phyloP scores from a whole-genome alignment of 2,797 vertebrate species.

The Coregonus suidteri region DNA sequence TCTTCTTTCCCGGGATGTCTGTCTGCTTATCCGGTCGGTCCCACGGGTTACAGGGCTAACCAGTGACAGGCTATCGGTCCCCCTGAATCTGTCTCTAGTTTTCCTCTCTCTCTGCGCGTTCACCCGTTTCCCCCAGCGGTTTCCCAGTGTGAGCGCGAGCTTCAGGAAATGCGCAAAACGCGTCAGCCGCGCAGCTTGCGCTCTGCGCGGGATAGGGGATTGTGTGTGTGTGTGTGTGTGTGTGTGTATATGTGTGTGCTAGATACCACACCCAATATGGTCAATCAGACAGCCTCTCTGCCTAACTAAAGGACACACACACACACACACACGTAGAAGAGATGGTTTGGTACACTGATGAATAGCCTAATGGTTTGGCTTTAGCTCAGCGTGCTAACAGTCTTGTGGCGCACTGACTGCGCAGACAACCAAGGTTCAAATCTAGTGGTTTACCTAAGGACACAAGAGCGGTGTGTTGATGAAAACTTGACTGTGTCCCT shows the following conservation, averaged over 20 bases:
- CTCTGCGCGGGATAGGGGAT: conserved; percentile 69
- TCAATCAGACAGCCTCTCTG: conserved; percentile 50
- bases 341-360: neutral
- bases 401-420: no score
- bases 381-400: no score
- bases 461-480: no score
- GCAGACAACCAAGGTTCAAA: no score
- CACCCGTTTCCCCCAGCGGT: conserved; percentile 47
- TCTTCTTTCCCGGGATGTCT: conserved; percentile 24
- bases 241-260: conserved; percentile 26
- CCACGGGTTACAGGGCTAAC: neutral
- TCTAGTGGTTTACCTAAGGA: no score
- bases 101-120: conserved; percentile 37
- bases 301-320: conserved; percentile 46
- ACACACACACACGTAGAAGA: conserved; percentile 4
- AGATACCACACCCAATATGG: conserved; percentile 48
- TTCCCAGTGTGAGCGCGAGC: conserved; percentile 74
- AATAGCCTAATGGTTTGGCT: neutral
- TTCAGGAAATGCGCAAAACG: conserved; percentile 99
- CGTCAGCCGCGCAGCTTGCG: conserved; percentile 79
- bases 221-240: conserved; percentile 26
- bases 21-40: neutral
- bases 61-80: neutral
- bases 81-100: neutral
- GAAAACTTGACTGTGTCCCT: no score